Evolutionary conservation across 2,113 vertebrate genomes (phyloP).

Genomic region (Thamnophis sirtalis): DNA sequence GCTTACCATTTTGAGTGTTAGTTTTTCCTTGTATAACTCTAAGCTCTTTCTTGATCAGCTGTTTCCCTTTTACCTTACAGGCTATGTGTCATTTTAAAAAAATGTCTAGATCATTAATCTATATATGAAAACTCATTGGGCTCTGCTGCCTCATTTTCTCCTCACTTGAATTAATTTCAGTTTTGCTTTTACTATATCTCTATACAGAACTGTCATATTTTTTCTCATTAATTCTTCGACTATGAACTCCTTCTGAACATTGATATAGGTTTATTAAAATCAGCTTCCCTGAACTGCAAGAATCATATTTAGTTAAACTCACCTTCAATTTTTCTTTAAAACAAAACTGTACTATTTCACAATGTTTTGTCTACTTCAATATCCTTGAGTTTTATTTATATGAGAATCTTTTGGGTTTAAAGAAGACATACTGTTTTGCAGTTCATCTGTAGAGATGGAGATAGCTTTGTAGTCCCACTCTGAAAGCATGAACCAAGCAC

Average conservation of each 20-base stretch:
- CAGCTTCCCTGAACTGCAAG: not conserved
- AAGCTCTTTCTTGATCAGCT: not conserved
- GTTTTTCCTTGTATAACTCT: not conserved
- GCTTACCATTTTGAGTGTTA: not conserved
- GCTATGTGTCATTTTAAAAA: not conserved
- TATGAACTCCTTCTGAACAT: not conserved
- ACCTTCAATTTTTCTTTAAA: not conserved
- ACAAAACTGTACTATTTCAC: not conserved
- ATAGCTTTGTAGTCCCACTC: not conserved
- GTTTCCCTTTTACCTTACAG: not conserved
- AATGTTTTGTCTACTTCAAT: not conserved
- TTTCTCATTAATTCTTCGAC: not conserved
- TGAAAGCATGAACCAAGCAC: not conserved
- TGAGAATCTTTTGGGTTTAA: not conserved
- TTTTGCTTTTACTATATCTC: not conserved
- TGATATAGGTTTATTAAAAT: not conserved
- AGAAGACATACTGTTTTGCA: not conserved
- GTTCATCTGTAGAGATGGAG: not conserved
- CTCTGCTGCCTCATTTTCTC: not conserved
- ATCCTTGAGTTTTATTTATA: not conserved
- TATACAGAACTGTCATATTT: not conserved
- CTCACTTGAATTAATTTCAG: not conserved
- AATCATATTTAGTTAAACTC: not conserved
- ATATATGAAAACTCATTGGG: not conserved
- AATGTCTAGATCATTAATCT: not conserved